phyloP scores from a whole-genome alignment of 2,113 vertebrate species.

The Erinaceus europaeus region DNA sequence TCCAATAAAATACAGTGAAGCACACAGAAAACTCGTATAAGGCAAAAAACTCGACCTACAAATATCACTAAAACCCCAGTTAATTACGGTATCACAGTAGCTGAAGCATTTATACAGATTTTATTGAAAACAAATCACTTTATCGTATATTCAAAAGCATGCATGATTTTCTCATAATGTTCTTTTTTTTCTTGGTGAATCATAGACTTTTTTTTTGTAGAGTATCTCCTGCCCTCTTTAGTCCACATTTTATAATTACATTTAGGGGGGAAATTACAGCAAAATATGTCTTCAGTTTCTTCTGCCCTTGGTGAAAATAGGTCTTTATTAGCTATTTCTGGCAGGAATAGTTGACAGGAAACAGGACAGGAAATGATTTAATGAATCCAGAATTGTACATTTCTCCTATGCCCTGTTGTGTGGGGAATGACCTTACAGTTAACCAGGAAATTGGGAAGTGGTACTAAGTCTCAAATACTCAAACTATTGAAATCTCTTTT shows the following conservation, averaged over 20 bases:
- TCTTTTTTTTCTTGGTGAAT: constrained; percentile 63
- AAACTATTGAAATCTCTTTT: constrained; percentile 31
- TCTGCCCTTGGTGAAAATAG: constrained; percentile 81
- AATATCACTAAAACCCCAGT: constrained; percentile 79
- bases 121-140: constrained; percentile 85
- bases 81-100: constrained; percentile 85
- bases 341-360: constrained; percentile 84
- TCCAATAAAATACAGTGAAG: constrained; percentile 74
- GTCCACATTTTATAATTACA: constrained; percentile 88
- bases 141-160: constrained; percentile 79
- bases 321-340: constrained; percentile 86
- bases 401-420: constrained; percentile 84
- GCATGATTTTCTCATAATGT: constrained; percentile 75
- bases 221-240: constrained; percentile 91
- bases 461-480: constrained; percentile 68
- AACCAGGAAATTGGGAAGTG: constrained; percentile 76
- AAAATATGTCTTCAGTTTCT: constrained; percentile 73
- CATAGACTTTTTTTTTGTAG: constrained; percentile 72
- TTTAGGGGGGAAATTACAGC: constrained; percentile 72
- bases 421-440: constrained; percentile 79
- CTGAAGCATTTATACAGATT: constrained; percentile 83
- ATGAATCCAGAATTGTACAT: constrained; percentile 80
- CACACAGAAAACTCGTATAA: constrained; percentile 63
- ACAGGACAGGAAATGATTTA: constrained; percentile 88
- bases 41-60: constrained; percentile 66